Evolutionary conservation across 2,888 invertebrate species (phyloP).

Genomic region (Muschampia plurimacula): DNA sequence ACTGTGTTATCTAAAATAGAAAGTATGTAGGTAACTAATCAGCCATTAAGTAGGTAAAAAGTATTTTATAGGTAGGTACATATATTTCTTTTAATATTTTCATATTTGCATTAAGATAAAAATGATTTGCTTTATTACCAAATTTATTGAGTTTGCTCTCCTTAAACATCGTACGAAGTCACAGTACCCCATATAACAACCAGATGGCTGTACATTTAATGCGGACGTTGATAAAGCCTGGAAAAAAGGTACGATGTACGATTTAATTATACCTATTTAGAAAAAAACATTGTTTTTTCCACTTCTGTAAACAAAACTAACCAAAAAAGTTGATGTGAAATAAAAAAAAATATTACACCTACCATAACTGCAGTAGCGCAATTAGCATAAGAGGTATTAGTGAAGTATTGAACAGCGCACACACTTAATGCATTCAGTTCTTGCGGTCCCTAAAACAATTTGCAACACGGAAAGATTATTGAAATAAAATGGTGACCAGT

Average conservation of each 20-base stretch:
- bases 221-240: conserved; percentile 76
- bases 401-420: conserved; percentile 84
- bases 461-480: neutral
- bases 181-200: conserved; percentile 86
- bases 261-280: neutral
- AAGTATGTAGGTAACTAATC: neutral
- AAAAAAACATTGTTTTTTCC: no score
- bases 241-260: conserved; percentile 16
- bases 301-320: no score
- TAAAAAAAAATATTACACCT: neutral
- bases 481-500: no score
- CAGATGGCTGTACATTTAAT: conserved; percentile 76
- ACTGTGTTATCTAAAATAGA: conserved; percentile 79
- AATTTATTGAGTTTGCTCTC: conserved; percentile 82
- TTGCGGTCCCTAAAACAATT: conserved; percentile 74
- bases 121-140: conserved; percentile 69
- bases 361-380: conserved; percentile 83
- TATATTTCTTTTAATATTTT: no score
- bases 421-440: conserved; percentile 81
- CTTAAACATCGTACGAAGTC: conserved; percentile 86
- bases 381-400: conserved; percentile 76
- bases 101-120: neutral
- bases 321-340: no score
- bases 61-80: no score
- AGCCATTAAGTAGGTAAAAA: no score